These are phyloP conservation scores for Dicyrtomina minuta DNA, from an alignment of 2,888 invertebrate species.

Conservation along the genomic window DNA sequence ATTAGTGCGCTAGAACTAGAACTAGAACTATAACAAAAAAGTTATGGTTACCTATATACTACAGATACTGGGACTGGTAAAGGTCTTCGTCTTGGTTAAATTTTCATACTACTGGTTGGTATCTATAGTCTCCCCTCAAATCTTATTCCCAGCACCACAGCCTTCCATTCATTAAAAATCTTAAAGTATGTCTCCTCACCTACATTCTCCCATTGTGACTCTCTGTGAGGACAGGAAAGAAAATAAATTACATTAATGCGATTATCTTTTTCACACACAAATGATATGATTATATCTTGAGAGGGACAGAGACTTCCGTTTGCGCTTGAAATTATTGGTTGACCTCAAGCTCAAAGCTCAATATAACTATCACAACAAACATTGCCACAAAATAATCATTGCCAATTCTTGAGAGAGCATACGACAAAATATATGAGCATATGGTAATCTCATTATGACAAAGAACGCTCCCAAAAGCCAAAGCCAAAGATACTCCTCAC, in stretches of 20 bases:
- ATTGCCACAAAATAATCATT: too few relatives aligned
- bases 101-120: neutral
- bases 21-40: neutral
- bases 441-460: too few relatives aligned
- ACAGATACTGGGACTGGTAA: too few relatives aligned
- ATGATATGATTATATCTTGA: neutral
- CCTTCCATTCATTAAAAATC: too few relatives aligned
- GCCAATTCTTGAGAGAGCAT: too few relatives aligned
- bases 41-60: too few relatives aligned
- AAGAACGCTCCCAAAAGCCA: too few relatives aligned
- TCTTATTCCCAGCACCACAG: too few relatives aligned
- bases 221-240: neutral
- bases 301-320: conserved; percentile 18
- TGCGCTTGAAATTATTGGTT: conserved; percentile 21
- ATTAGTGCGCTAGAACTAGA: neutral
- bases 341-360: conserved; percentile 12
- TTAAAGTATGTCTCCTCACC: too few relatives aligned
- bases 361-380: too few relatives aligned
- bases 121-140: neutral
- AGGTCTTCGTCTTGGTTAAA: too few relatives aligned
- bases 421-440: neutral
- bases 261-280: conserved; percentile 15
- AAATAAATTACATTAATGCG: conserved; percentile 6
- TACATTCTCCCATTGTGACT: neutral
- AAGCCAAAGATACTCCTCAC: too few relatives aligned